phyloP scores from a whole-genome alignment of 1,140 invertebrate species.

The Neodiprion virginianus region DNA sequence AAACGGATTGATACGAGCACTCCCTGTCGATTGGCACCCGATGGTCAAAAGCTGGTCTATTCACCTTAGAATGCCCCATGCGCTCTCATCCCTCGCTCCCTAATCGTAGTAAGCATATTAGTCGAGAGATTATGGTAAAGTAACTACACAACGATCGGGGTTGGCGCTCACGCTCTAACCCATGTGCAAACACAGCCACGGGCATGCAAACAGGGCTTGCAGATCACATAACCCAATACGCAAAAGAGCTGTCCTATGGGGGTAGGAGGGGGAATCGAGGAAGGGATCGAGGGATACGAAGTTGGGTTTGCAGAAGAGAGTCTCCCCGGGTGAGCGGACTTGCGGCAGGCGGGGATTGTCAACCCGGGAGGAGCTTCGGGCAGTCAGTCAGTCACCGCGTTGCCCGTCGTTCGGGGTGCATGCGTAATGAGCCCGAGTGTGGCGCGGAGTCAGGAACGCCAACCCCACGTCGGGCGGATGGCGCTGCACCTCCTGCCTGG shows the following conservation, averaged over 20 bases:
- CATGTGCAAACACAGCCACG: background rate
- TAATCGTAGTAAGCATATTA: conserved; percentile 3
- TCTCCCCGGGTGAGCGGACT: background rate
- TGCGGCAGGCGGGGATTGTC: background rate
- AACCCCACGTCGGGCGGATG: background rate
- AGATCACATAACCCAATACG: background rate
- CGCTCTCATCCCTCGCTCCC: background rate
- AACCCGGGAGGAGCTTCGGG: conserved; percentile 1
- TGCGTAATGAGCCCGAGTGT: background rate
- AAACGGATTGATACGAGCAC: no score
- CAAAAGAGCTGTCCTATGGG: background rate
- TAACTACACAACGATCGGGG: background rate
- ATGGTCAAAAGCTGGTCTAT: no score
- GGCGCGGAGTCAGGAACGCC: background rate
- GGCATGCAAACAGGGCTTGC: background rate
- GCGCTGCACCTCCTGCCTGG: background rate
- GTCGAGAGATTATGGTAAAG: background rate
- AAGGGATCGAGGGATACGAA: background rate
- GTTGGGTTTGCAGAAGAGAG: background rate
- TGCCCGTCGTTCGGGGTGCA: conserved; percentile 1
- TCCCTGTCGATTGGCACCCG: no score
- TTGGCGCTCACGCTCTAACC: background rate
- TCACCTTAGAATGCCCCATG: no score
- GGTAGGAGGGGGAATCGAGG: no score
- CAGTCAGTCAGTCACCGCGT: conserved; percentile 4